These are phyloP conservation scores for Gastrophysa polygoni DNA, from an alignment of 2,888 invertebrate species.

Conservation along the genomic window DNA sequence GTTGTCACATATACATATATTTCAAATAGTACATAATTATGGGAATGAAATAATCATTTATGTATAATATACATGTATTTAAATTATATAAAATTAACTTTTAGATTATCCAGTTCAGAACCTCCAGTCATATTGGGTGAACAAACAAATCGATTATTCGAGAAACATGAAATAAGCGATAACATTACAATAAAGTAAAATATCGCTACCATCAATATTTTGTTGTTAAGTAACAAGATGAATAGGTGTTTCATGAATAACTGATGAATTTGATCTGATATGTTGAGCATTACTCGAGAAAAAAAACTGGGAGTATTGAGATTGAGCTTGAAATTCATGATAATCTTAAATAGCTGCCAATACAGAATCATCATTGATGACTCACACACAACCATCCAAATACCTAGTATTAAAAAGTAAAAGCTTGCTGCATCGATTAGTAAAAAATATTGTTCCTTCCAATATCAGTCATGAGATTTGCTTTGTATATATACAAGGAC, in stretches of 20 bases:
- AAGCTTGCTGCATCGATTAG: slow-evolving; percentile 29
- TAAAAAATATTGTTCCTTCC: slow-evolving; percentile 41
- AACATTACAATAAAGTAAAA: background rate
- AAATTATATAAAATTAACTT: background rate
- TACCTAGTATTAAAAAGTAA: slow-evolving; percentile 17
- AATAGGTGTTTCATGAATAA: background rate
- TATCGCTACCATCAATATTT: too few relatives aligned
- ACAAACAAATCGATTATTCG: too few relatives aligned
- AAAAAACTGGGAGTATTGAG: background rate
- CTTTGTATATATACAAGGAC: slow-evolving; percentile 42
- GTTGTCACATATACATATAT: background rate
- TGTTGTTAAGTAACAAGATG: too few relatives aligned
- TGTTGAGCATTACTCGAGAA: background rate
- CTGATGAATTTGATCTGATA: background rate
- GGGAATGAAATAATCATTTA: background rate
- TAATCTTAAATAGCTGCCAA: slow-evolving; percentile 6
- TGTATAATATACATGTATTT: background rate
- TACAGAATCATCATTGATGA: slow-evolving; percentile 14
- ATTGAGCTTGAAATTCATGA: background rate
- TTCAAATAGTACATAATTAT: background rate
- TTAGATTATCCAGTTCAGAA: slow-evolving; percentile 7
- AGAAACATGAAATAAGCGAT: background rate
- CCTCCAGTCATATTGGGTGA: background rate
- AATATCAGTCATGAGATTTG: slow-evolving; percentile 42
- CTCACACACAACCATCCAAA: slow-evolving; percentile 31